A percentile compares a stretch with the other conserved stretches of the same genome.
phyloP scores from a whole-genome alignment of 2,797 vertebrate species.

The Hipposideros larvatus region DNA sequence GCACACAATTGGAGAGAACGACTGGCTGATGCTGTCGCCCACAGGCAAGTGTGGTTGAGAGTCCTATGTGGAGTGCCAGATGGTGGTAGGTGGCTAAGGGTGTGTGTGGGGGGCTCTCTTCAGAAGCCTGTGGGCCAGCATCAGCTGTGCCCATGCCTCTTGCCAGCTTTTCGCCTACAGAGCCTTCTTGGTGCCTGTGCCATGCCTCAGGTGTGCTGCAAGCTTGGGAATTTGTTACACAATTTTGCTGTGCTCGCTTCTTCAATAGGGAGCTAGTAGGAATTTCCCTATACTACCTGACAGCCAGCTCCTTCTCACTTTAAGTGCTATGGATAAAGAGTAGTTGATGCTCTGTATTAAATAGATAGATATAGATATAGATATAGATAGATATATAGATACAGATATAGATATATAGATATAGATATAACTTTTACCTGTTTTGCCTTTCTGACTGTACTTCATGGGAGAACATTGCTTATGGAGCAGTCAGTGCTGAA shows the following conservation, averaged over 20 bases:
- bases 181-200: constrained; percentile 44
- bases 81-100: constrained; percentile 79
- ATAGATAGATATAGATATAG: too few species aligned
- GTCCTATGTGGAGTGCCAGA: constrained; percentile 73
- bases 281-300: background rate
- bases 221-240: background rate
- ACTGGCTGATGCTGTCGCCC: constrained; percentile 12
- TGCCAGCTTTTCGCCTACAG: constrained; percentile 77
- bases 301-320: background rate
- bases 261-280: background rate
- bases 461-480: background rate
- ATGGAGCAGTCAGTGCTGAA: background rate
- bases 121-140: constrained; percentile 72
- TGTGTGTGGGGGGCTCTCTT: constrained; percentile 55
- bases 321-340: background rate
- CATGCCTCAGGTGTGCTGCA: constrained; percentile 63
- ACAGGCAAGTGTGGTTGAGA: constrained; percentile 54
- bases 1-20: constrained; percentile 9
- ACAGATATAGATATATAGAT: too few species aligned
- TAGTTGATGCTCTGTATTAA: background rate
- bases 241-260: background rate
- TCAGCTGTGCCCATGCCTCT: constrained; percentile 79
- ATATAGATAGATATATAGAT: too few species aligned
- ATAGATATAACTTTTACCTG: background rate
- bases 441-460: background rate